These are phyloP conservation scores for Desmophyllum pertusum DNA, from an alignment of 92 coral and sea anemone species.

Conservation along the genomic window DNA sequence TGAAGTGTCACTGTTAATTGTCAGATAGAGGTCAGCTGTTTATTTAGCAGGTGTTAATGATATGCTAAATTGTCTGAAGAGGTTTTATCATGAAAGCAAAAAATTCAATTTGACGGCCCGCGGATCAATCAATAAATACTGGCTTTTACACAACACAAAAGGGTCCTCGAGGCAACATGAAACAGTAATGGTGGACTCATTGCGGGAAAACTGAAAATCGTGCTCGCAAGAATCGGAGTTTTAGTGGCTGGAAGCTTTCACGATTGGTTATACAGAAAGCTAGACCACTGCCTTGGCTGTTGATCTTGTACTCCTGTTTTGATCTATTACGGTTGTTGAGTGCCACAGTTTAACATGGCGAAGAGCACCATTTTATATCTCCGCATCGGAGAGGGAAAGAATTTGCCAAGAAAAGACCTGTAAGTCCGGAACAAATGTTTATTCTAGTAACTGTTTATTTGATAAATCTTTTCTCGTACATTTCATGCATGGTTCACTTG, in stretches of 20 bases:
- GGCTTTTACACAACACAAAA: slow-evolving; percentile 6
- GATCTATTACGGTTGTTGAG: slow-evolving; percentile 2
- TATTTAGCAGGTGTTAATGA: slow-evolving; percentile 34
- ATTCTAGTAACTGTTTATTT: neutral
- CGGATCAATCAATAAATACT: neutral
- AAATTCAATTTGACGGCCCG: neutral
- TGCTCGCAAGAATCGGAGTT: neutral
- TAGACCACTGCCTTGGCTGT: neutral
- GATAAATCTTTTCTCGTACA: neutral
- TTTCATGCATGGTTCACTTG: neutral
- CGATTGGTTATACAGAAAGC: neutral
- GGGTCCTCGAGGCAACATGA: neutral
- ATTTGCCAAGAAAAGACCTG: slow-evolving; percentile 92
- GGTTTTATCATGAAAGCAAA: neutral
- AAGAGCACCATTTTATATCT: slow-evolving; percentile 72
- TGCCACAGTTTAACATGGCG: slow-evolving; percentile 40
- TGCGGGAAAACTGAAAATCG: neutral
- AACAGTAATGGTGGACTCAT: neutral
- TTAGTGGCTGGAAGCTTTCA: neutral
- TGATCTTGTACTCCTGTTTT: neutral
- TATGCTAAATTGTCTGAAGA: slow-evolving; percentile 33
- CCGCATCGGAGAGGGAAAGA: slow-evolving; percentile 92
- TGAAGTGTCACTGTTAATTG: slow-evolving; percentile 21
- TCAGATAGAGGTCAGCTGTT: slow-evolving; percentile 18
- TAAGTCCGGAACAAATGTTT: slow-evolving; percentile 50